Evolutionary conservation across 35 echinoderm and acorn worm species (phyloP).

Genomic region (Heliocidaris tuberculata): DNA sequence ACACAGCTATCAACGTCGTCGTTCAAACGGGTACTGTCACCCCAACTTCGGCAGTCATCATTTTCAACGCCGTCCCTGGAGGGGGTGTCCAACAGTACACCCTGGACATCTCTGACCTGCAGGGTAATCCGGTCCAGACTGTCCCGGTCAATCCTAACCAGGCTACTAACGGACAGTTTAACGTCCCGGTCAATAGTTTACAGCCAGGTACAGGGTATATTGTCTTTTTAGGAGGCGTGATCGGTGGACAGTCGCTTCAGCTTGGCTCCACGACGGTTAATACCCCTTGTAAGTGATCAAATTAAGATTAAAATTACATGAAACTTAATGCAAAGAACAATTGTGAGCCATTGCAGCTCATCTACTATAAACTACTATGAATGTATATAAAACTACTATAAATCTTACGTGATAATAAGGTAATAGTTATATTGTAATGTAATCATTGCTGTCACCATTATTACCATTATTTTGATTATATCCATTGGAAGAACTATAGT

Average conservation of each 20-base stretch:
- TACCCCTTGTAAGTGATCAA: not conserved
- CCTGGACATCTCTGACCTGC: not conserved
- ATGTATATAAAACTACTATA: too few species aligned
- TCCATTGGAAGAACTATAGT: too few species aligned
- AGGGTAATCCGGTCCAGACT: not conserved
- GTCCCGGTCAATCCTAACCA: not conserved
- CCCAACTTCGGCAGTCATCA: not conserved
- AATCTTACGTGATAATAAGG: too few species aligned
- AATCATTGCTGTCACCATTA: too few species aligned
- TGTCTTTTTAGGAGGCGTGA: not conserved
- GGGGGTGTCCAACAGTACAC: constrained; percentile 16
- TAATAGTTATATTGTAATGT: too few species aligned
- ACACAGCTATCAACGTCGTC: not conserved
- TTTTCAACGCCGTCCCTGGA: not conserved
- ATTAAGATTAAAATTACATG: too few species aligned
- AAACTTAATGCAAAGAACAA: too few species aligned
- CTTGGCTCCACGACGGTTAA: not conserved
- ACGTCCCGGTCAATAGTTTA: not conserved
- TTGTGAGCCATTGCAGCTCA: too few species aligned
- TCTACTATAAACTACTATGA: too few species aligned
- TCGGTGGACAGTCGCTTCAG: not conserved
- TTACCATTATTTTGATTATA: too few species aligned
- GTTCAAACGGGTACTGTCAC: not conserved
- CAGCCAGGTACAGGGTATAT: not conserved
- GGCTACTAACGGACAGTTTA: not conserved